Evolutionary conservation across 1,140 invertebrate genomes (phyloP), one percentile per base, ranked within the genome.

Genomic region (Vanessa atalanta): DNA sequence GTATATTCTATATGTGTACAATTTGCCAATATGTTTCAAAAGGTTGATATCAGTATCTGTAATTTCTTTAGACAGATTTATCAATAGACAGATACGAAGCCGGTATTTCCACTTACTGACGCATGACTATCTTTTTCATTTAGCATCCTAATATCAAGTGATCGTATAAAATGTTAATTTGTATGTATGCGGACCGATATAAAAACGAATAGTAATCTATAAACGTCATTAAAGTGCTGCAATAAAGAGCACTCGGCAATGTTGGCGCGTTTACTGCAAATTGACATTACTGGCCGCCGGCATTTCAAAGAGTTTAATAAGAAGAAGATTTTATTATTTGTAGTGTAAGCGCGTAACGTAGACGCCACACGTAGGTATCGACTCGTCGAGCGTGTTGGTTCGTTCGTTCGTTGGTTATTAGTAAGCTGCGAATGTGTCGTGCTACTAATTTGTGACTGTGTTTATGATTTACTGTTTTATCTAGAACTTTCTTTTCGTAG

Each of bases 231-330:
- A 61, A 37, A 60, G 14, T 66, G 47, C 47, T 51, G 57, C 60
- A 67, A 67, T 76, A 76, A 72, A 71, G 53, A 75, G 51, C 48
- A 67, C 43, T 47, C 53, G 53, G 48, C 70, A 55, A 20, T 73
- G 71, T 67, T 69, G 47, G 55, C 73, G 68, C 68, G 65, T 71
- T 77, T 69, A 77, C 75, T 74, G 69, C 72, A 78, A 74, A 74
- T 78, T 78, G 72, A 78, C 64, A 75, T 78, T 72, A 72, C 68
- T 65, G 23, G 20, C 76, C 70, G 66, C 48, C 72, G 76, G 76
- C 76, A 37, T 65, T 74, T 74, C 74, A 74, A 75, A 78, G 69
- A 63, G 53, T 20, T 66, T 48, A 70, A 76, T 76, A 76, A 72
- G 51, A 50, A 72, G 51, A 50, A 15, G 65, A 69, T 77, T 73